phyloP scores from a whole-genome alignment of 1,140 invertebrate genomes.

The Trichonephila clavata region DNA sequence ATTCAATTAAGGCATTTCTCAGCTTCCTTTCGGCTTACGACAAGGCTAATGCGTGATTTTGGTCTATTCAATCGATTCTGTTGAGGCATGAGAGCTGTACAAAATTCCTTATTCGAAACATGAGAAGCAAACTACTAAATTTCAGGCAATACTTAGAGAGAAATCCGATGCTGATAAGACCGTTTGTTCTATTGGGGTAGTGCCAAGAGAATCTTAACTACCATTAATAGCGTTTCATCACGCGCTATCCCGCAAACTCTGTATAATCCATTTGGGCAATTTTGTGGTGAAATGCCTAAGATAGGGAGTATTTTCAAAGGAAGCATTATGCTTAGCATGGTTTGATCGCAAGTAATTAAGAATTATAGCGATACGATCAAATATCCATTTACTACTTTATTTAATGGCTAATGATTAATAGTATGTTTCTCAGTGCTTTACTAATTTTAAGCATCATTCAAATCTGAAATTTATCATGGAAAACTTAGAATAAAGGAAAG shows the following conservation, averaged over 20 bases:
- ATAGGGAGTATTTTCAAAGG: slow-evolving; percentile 38
- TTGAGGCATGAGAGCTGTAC: neutral
- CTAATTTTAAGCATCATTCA: slow-evolving; percentile 5
- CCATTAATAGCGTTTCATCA: slow-evolving; percentile 24
- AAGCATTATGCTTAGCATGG: slow-evolving; percentile 30
- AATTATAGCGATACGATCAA: slow-evolving; percentile 50
- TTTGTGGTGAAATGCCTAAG: slow-evolving; percentile 21
- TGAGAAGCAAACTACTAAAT: slow-evolving; percentile 1
- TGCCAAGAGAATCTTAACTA: slow-evolving; percentile 47
- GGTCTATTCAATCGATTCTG: neutral
- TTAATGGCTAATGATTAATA: slow-evolving; percentile 51
- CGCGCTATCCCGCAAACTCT: neutral
- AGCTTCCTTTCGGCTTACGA: neutral
- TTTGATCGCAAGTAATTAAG: slow-evolving; percentile 58
- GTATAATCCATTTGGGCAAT: slow-evolving; percentile 45
- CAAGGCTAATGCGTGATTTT: neutral
- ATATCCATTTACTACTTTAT: slow-evolving; percentile 33
- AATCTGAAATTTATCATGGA: neutral
- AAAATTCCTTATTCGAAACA: neutral
- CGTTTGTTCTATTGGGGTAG: slow-evolving; percentile 27
- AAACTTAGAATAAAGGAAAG: neutral
- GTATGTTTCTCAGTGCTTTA: neutral
- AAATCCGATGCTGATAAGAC: slow-evolving; percentile 50
- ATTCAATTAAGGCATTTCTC: too few species aligned
- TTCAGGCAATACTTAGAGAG: neutral